These are phyloP conservation scores for Sipha maydis DNA, from an alignment of 2,888 invertebrate genomes.

Conservation along the genomic window DNA sequence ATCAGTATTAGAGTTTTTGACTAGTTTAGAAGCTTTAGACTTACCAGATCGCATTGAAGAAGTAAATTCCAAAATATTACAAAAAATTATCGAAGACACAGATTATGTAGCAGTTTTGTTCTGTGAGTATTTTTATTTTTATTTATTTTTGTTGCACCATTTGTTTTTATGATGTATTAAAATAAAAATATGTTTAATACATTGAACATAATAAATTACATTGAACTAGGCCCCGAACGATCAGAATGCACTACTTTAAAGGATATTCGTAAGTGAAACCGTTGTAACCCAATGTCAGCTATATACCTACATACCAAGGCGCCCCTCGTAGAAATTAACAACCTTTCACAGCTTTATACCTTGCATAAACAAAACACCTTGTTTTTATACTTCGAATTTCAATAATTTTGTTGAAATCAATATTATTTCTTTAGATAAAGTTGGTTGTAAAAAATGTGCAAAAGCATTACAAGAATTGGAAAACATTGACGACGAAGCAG, in stretches of 20 bases:
- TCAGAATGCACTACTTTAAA: constrained; percentile 58
- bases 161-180: not conserved
- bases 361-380: not conserved
- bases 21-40: constrained; percentile 94
- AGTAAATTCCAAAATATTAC: constrained; percentile 89
- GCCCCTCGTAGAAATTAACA: constrained; percentile 24
- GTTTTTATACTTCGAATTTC: not conserved
- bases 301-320: constrained; percentile 5
- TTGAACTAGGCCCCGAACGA: constrained; percentile 46
- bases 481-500: constrained; percentile 94
- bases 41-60: constrained; percentile 94
- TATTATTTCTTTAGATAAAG: constrained; percentile 77
- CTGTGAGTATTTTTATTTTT: constrained; percentile 78
- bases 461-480: constrained; percentile 91
- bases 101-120: constrained; percentile 92
- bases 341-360: constrained; percentile 52
- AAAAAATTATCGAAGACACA: constrained; percentile 90
- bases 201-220: constrained; percentile 37
- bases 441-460: constrained; percentile 90
- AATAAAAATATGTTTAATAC: constrained; percentile 1
- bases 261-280: constrained; percentile 59
- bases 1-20: constrained; percentile 90
- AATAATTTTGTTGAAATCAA: not conserved
- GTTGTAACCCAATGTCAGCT: constrained; percentile 34
- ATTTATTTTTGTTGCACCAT: not conserved